Evolutionary conservation across 2,888 invertebrate species (phyloP).

Genomic region (Cephus pulcher): DNA sequence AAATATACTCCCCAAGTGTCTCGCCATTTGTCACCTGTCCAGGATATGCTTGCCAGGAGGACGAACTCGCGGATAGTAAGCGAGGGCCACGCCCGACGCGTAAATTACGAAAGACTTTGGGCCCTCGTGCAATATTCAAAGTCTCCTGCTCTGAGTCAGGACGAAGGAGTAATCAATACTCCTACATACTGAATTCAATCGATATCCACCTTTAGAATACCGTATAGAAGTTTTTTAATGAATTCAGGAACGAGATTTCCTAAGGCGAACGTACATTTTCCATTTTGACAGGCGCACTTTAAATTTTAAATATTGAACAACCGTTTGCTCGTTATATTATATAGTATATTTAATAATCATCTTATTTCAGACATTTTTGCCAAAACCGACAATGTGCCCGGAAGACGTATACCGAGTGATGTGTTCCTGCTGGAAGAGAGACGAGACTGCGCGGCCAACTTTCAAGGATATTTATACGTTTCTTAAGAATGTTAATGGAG

Average conservation of each 20-base stretch:
- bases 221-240: background rate
- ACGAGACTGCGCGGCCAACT: conserved; percentile 71
- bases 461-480: conserved; percentile 78
- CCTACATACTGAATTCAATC: background rate
- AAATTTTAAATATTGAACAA: background rate
- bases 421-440: conserved; percentile 77
- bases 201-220: background rate
- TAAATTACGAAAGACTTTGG: background rate
- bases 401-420: conserved; percentile 81
- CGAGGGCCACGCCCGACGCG: background rate
- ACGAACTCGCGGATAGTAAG: background rate
- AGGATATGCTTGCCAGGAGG: background rate
- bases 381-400: conserved; percentile 81
- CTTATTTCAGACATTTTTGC: conserved; percentile 70
- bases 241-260: background rate
- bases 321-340: background rate
- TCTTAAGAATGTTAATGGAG: conserved; percentile 73
- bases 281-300: background rate
- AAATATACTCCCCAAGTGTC: background rate
- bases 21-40: background rate
- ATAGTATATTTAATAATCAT: background rate
- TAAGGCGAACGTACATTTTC: background rate
- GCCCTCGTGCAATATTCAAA: background rate
- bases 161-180: background rate
- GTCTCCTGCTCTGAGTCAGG: background rate